phyloP scores from a whole-genome alignment of 2,797 vertebrate species.

The Lepidocolaptes lacrymiger region DNA sequence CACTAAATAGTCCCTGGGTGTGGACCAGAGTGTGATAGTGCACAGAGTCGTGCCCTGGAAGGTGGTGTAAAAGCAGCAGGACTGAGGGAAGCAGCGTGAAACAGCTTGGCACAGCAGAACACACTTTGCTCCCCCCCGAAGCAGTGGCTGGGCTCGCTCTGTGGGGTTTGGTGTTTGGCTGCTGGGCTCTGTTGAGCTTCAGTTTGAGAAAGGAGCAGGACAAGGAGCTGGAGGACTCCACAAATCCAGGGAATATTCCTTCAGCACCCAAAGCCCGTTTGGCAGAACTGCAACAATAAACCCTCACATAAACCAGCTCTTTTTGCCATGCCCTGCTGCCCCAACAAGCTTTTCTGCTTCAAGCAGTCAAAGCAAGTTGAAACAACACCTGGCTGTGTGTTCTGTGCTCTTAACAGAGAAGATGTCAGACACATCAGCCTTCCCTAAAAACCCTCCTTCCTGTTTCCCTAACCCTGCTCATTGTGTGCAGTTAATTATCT shows the following conservation, averaged over 20 bases:
- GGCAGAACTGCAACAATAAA: background rate
- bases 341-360: background rate
- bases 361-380: background rate
- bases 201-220: accelerated
- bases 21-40: no score
- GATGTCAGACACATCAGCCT: background rate
- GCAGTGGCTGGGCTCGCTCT: background rate
- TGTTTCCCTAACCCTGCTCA: background rate
- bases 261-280: background rate
- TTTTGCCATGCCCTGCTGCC: background rate
- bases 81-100: background rate
- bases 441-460: background rate
- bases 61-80: no score
- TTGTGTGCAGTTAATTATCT: background rate
- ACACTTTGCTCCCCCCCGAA: background rate
- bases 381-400: background rate
- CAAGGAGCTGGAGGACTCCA: background rate
- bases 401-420: background rate
- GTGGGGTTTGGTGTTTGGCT: no score
- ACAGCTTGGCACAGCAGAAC: background rate
- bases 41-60: no score
- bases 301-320: background rate
- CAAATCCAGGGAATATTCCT: background rate
- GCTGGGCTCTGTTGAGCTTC: background rate
- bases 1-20: no score